Percentiles rank a stretch among this genome's conserved stretches.
Conservation (phyloP, 2,113 vertebrate species). For the Engraulis encrasicolus region DNA sequence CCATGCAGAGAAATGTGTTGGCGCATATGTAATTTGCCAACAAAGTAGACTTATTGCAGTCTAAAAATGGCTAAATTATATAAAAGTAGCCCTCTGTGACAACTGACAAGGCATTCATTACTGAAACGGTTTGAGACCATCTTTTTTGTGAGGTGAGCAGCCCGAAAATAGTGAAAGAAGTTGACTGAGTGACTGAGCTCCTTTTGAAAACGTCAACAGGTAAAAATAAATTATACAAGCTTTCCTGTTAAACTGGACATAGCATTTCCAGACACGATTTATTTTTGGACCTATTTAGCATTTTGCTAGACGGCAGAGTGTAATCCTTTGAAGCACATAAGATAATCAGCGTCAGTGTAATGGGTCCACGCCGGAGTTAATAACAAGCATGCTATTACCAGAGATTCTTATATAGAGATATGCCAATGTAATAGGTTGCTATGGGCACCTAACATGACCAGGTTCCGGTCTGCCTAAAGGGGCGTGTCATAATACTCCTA, state of each 20-base stretch:
- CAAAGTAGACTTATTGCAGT: neutral
- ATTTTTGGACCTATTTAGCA: neutral
- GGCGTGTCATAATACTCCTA: too few species aligned
- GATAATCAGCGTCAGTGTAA: neutral
- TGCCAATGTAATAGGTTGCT: too few species aligned
- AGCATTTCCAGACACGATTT: neutral
- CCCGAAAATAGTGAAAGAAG: neutral
- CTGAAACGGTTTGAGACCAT: neutral
- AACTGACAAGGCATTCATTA: neutral
- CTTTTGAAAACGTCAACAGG: neutral
- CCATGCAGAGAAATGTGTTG: neutral
- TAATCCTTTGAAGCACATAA: neutral
- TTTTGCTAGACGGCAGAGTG: neutral
- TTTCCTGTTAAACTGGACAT: neutral
- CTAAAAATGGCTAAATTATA: slow-evolving; percentile 10
- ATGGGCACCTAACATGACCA: too few species aligned
- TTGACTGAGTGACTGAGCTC: neutral
- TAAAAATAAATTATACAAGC: neutral
- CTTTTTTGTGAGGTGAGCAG: neutral
- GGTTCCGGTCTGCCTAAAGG: too few species aligned
- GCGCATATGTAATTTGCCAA: neutral
- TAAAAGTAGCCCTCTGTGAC: neutral
- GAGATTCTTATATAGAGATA: too few species aligned
- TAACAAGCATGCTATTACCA: too few species aligned
- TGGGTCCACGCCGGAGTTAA: too few species aligned